Percentiles rank a stretch among this genome's conserved stretches.
These are phyloP conservation scores for Catagonus wagneri DNA, from an alignment of 2,113 vertebrate genomes.

Conservation along the genomic window DNA sequence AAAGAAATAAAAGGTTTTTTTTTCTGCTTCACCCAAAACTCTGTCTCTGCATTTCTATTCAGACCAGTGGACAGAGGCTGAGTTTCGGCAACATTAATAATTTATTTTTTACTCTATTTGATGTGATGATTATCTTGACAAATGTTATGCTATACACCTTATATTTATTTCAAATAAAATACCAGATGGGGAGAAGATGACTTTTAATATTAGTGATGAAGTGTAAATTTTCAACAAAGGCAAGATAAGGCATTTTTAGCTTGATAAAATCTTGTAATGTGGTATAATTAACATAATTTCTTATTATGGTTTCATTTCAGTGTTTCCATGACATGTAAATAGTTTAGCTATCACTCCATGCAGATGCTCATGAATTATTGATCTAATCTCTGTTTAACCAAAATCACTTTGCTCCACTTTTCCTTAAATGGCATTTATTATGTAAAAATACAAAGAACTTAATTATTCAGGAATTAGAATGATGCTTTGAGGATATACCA, in stretches of 20 bases:
- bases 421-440: constrained; percentile 45
- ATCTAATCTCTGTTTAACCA: constrained; percentile 63
- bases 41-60: too few species aligned
- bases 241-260: constrained; percentile 25
- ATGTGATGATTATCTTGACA: neutral
- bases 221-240: constrained; percentile 48
- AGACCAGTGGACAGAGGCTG: too few species aligned
- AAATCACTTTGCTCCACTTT: constrained; percentile 57
- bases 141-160: neutral
- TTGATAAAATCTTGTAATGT: constrained; percentile 52
- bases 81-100: neutral
- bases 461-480: constrained; percentile 52
- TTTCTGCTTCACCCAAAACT: too few species aligned
- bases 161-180: constrained; percentile 41
- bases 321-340: constrained; percentile 68
- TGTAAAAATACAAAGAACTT: constrained; percentile 68
- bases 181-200: neutral
- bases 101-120: neutral
- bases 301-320: constrained; percentile 49
- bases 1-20: too few species aligned
- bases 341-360: constrained; percentile 58
- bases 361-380: constrained; percentile 77
- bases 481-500: constrained; percentile 31
- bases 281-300: constrained; percentile 69
- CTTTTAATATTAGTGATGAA: neutral